Evolutionary conservation across 1,140 invertebrate species (phyloP).

Genomic region (Anoplophora glabripennis): DNA sequence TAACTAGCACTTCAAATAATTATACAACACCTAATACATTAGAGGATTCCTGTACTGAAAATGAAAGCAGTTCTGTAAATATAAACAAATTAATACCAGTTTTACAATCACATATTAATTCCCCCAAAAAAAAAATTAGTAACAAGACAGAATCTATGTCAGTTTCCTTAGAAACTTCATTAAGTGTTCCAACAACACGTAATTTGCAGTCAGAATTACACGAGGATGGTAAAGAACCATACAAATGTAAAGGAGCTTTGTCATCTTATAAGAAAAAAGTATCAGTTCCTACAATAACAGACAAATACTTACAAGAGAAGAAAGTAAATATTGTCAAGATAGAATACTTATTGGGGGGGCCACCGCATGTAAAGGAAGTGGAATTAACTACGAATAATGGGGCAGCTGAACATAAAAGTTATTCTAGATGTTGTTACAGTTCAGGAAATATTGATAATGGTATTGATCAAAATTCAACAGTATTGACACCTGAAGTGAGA

Average conservation of each 20-base stretch:
- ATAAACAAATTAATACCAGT: no score
- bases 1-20: no score
- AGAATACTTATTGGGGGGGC: background rate
- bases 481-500: background rate
- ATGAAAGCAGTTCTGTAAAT: no score
- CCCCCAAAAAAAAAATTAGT: background rate
- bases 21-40: no score
- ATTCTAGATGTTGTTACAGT: background rate
- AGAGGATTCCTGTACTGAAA: no score
- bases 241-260: background rate
- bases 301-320: constrained; percentile 12
- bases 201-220: background rate
- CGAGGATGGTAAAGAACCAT: background rate
- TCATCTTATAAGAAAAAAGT: constrained; percentile 4
- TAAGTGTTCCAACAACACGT: background rate
- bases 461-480: background rate
- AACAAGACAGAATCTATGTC: background rate
- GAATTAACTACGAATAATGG: background rate
- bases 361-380: background rate
- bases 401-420: background rate
- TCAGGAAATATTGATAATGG: background rate
- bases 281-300: background rate
- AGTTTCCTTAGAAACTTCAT: background rate
- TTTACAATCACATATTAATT: background rate
- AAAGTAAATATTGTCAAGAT: constrained; percentile 18